A percentile compares a stretch with the other conserved stretches of the same genome.
Conservation (phyloP, 2,888 invertebrate species). For the Eristalis pertinax region DNA sequence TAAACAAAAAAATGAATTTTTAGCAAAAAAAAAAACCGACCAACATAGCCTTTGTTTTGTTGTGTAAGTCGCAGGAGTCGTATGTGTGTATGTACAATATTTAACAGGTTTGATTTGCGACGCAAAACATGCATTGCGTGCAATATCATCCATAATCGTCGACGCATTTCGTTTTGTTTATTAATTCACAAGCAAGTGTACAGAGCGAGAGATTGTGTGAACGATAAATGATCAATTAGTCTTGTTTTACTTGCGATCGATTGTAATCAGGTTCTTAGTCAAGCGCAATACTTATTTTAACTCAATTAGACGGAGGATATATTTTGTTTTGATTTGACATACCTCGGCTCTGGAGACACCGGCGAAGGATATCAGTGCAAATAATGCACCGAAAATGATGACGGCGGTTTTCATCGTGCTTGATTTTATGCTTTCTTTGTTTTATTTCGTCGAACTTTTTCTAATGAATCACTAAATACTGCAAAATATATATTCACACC, state of each 20-base stretch:
- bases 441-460: conserved; percentile 8
- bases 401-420: conserved; percentile 31
- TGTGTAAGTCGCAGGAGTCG: not conserved
- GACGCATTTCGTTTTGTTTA: not conserved
- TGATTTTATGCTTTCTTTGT: not conserved
- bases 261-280: not conserved
- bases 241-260: not conserved
- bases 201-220: not conserved
- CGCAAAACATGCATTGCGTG: not conserved
- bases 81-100: not conserved
- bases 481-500: not conserved
- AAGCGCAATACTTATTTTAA: not conserved
- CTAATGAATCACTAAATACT: not conserved
- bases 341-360: not conserved
- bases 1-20: not conserved
- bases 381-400: not conserved
- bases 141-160: not conserved
- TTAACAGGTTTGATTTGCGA: not conserved
- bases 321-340: not conserved
- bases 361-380: not conserved
- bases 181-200: not conserved
- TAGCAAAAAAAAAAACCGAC: not conserved
- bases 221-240: not conserved
- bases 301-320: not conserved
- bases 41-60: not conserved